These are phyloP conservation scores for Rhadinocentrus ornatus DNA, from an alignment of 2,797 vertebrate species.

Conservation along the genomic window DNA sequence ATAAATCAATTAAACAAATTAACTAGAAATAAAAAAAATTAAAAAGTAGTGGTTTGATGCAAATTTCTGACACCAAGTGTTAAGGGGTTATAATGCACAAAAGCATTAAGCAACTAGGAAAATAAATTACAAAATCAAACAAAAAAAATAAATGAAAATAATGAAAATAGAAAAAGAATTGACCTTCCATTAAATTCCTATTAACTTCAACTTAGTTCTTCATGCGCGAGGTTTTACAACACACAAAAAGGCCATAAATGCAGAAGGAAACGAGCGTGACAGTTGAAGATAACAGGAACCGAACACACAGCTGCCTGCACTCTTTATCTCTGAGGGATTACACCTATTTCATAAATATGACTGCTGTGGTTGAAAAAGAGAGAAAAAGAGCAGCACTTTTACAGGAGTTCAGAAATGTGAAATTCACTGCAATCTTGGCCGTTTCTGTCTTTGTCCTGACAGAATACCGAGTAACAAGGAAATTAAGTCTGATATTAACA, in stretches of 20 bases:
- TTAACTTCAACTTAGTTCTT: slow-evolving; percentile 15
- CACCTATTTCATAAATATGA: slow-evolving; percentile 47
- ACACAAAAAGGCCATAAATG: slow-evolving; percentile 26
- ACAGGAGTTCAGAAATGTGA: neutral
- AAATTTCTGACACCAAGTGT: no score
- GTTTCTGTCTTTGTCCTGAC: neutral
- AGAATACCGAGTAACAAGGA: neutral
- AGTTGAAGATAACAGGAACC: slow-evolving; percentile 75
- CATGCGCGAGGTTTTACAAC: slow-evolving; percentile 9
- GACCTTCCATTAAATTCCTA: slow-evolving; percentile 18
- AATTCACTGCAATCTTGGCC: neutral
- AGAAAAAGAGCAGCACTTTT: neutral
- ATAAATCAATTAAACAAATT: no score
- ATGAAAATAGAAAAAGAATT: neutral
- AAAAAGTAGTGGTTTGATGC: no score
- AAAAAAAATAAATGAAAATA: neutral
- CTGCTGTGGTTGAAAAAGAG: neutral
- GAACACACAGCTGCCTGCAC: slow-evolving; percentile 46
- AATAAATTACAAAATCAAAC: no score
- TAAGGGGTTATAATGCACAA: no score
- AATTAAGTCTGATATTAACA: neutral
- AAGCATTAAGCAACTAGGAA: no score
- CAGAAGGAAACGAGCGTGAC: slow-evolving; percentile 65
- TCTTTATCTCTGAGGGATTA: slow-evolving; percentile 37
- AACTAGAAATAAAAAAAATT: no score